Conservation (phyloP, 2,113 vertebrate species). For the Prolemur simus region DNA sequence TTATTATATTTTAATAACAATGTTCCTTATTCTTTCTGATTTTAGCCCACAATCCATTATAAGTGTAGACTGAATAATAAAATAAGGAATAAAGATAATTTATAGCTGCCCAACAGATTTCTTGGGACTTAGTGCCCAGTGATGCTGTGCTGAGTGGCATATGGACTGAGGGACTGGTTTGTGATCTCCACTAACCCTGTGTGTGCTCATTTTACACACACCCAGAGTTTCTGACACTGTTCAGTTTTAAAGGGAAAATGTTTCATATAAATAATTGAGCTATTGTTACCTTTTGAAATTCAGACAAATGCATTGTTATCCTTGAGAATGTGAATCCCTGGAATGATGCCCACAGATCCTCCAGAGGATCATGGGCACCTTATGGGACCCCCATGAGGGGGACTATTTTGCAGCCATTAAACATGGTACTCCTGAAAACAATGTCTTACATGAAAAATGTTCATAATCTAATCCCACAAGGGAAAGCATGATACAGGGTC, state of each 20-base stretch:
- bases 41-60: background rate
- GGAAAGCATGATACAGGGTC: background rate
- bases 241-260: background rate
- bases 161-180: too few species aligned
- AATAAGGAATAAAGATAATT: background rate
- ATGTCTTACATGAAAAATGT: background rate
- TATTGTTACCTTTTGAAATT: background rate
- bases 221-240: background rate
- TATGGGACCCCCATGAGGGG: background rate
- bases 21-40: background rate
- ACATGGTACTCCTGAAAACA: background rate
- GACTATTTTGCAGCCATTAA: background rate
- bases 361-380: background rate
- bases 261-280: background rate
- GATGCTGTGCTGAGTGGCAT: accelerated
- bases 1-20: background rate
- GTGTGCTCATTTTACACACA: background rate
- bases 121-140: background rate
- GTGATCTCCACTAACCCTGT: background rate
- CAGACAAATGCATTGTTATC: background rate
- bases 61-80: background rate
- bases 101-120: background rate
- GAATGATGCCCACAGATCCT: background rate
- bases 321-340: background rate
- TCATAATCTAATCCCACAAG: background rate